Evolutionary conservation across 2,888 invertebrate genomes (phyloP).

Genomic region (Lasioglossum malachurum): DNA sequence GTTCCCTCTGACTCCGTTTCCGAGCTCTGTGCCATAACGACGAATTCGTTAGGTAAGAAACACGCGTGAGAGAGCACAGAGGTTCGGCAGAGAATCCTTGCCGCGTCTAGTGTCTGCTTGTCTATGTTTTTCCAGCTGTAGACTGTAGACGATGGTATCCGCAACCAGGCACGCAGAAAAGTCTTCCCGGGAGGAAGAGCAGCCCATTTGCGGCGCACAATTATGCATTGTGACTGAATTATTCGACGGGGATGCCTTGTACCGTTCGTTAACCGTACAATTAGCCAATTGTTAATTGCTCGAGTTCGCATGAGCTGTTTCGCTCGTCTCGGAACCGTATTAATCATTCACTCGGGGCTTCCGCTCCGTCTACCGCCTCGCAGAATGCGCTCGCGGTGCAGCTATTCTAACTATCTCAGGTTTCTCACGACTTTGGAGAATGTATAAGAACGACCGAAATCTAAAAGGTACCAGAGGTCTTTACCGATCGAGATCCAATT

Average conservation of each 20-base stretch:
- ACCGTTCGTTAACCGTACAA: constrained; percentile 73
- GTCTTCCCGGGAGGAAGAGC: constrained; percentile 59
- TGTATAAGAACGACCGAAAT: not conserved
- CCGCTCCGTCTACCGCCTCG: not conserved
- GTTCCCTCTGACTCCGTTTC: constrained; percentile 40
- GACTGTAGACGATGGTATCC: not conserved
- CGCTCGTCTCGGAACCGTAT: constrained; percentile 45
- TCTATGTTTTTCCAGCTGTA: constrained; percentile 16
- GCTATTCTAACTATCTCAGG: not conserved
- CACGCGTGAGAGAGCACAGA: constrained; percentile 40
- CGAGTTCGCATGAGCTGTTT: constrained; percentile 72
- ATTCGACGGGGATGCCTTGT: constrained; percentile 62
- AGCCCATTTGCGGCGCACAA: constrained; percentile 67
- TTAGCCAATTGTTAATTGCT: constrained; percentile 77
- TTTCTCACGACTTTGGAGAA: not conserved
- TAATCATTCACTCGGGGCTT: constrained; percentile 40
- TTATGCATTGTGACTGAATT: constrained; percentile 72
- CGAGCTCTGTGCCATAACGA: constrained; percentile 22
- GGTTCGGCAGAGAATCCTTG: constrained; percentile 24
- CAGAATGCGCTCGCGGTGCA: not conserved
- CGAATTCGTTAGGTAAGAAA: constrained; percentile 55
- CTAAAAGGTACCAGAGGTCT: not conserved
- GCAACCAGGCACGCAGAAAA: constrained; percentile 32
- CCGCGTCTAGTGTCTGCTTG: no score
- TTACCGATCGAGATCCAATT: not conserved